Conservation (phyloP, 2,113 vertebrate genomes). For the Stegostoma tigrinum region DNA sequence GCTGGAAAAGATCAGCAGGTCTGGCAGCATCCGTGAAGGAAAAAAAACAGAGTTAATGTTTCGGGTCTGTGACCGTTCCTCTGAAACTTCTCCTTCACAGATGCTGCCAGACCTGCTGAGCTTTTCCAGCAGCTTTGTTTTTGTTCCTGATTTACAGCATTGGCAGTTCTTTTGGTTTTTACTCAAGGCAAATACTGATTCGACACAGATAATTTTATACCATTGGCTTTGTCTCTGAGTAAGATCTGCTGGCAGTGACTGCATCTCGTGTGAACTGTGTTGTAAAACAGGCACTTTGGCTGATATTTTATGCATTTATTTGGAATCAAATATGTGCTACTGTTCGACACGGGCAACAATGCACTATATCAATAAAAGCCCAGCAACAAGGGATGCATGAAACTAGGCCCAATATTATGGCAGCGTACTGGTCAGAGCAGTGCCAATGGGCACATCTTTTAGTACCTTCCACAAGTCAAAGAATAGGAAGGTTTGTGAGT, state of each 20-base stretch:
- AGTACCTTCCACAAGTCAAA: neutral
- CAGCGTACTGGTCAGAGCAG: neutral
- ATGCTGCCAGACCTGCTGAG: too few relatives aligned
- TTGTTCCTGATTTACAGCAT: too few relatives aligned
- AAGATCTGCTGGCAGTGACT: neutral
- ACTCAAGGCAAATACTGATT: neutral
- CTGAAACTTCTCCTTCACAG: too few relatives aligned
- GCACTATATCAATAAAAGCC: neutral
- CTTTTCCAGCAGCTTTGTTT: too few relatives aligned
- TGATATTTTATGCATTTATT: neutral
- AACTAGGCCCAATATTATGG: neutral
- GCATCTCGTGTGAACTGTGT: neutral
- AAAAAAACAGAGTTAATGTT: too few relatives aligned
- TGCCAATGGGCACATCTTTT: neutral
- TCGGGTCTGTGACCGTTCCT: too few relatives aligned
- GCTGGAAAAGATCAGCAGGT: too few relatives aligned
- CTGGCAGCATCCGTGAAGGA: too few relatives aligned
- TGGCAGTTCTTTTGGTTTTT: too few relatives aligned
- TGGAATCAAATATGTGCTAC: neutral
- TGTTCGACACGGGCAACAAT: neutral
- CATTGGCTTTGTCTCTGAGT: too few relatives aligned
- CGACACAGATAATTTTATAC: neutral
- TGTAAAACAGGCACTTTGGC: neutral
- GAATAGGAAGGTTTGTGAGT: neutral
- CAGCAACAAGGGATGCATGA: neutral